Evolutionary conservation across 2,797 vertebrate species (phyloP).

Genomic region (Nasua narica): DNA sequence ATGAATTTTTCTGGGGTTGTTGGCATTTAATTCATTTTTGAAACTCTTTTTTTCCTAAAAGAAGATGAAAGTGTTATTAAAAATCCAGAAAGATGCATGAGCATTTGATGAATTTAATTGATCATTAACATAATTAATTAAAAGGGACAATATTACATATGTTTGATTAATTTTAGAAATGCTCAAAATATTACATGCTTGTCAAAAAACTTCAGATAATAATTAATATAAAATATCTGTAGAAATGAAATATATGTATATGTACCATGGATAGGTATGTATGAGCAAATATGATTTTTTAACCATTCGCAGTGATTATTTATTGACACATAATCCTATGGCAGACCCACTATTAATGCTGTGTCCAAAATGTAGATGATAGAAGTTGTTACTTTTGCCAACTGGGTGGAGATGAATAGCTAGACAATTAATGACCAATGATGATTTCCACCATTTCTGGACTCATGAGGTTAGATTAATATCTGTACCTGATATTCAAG

Average conservation of each 20-base stretch:
- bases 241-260: not conserved
- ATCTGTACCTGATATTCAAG: not conserved
- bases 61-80: not conserved
- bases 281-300: not conserved
- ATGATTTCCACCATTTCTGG: not conserved
- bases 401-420: fast-evolving
- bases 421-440: not conserved
- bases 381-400: not conserved
- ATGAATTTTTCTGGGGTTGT: not conserved
- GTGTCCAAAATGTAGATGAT: not conserved
- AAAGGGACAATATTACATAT: not conserved
- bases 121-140: not conserved
- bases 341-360: not conserved
- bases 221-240: not conserved
- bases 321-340: not conserved
- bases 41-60: not conserved
- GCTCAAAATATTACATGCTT: not conserved
- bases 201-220: conserved; percentile 15
- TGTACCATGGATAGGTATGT: not conserved
- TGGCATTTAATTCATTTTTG: not conserved
- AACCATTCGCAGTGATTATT: not conserved
- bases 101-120: not conserved
- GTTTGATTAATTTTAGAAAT: conserved; percentile 30
- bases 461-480: not conserved
- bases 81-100: not conserved